Conservation (phyloP, 2,797 vertebrate species). For the Heterohyrax brucei region DNA sequence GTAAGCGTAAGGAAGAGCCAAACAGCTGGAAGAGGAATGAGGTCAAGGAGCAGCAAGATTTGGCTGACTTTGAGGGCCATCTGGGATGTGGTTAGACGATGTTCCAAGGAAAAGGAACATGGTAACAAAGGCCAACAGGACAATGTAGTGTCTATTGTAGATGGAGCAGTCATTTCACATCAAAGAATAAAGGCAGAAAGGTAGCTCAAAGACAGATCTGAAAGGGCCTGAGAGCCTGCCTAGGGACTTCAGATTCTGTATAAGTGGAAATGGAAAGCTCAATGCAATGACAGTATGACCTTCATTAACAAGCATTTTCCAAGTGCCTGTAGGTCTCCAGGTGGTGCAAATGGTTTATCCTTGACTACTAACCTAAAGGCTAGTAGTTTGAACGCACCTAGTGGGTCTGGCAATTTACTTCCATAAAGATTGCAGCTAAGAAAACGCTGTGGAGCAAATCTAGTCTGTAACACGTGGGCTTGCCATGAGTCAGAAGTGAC, state of each 20-base stretch:
- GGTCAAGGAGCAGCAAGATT: slow-evolving; percentile 43
- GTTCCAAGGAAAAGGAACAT: neutral
- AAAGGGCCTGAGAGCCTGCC: neutral
- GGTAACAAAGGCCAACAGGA: neutral
- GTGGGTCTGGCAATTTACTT: neutral
- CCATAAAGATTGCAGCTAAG: neutral
- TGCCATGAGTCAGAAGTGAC: neutral
- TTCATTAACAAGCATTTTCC: slow-evolving; percentile 54
- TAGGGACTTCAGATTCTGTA: neutral
- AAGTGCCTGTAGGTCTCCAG: neutral
- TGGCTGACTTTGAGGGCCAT: slow-evolving; percentile 6
- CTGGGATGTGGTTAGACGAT: neutral
- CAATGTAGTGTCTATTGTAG: neutral
- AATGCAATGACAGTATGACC: neutral
- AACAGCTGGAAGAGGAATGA: neutral
- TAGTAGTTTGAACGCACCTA: neutral
- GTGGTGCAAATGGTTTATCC: neutral
- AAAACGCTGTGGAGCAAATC: neutral
- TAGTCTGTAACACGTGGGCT: neutral
- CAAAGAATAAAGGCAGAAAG: slow-evolving; percentile 11
- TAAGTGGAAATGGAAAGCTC: slow-evolving; percentile 56
- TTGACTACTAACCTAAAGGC: neutral
- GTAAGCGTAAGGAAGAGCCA: slow-evolving; percentile 34
- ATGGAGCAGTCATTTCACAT: neutral
- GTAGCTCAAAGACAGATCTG: slow-evolving; percentile 15